phyloP scores from a whole-genome alignment of 2,113 vertebrate genomes.

The Balaeniceps rex region DNA sequence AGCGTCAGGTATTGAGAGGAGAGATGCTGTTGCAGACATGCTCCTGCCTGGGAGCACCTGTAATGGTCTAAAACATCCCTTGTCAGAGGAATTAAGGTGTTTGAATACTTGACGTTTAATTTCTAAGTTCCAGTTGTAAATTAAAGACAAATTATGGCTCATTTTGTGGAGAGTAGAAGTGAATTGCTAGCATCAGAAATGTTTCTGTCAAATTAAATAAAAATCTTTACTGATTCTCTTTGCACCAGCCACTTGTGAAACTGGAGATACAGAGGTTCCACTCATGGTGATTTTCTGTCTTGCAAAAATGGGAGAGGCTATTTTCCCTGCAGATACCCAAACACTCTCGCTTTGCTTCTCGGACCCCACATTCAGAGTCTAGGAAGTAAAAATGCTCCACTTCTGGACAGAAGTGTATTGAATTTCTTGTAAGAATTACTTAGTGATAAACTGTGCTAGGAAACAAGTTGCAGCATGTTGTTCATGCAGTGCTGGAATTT shows the following conservation, averaged over 20 bases:
- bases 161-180: neutral
- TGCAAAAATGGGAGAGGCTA: neutral
- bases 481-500: conserved; percentile 16
- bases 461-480: conserved; percentile 16
- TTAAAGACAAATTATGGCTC: neutral
- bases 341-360: neutral
- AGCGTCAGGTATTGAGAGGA: neutral
- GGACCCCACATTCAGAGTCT: neutral
- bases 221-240: neutral
- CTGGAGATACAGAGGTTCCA: neutral
- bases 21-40: neutral
- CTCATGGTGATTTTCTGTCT: neutral
- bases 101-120: neutral
- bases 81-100: neutral
- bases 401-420: neutral
- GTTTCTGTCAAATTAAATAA: neutral
- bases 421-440: neutral
- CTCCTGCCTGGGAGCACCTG: neutral
- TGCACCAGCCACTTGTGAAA: neutral
- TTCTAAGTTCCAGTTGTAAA: neutral
- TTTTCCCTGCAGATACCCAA: neutral
- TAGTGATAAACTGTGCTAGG: neutral
- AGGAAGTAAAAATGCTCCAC: neutral
- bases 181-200: neutral
- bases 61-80: neutral